Percentiles rank a stretch among this genome's conserved stretches.
Evolutionary conservation across 23 tunicate species (phyloP).

Genomic region (Oikopleura dioica): DNA sequence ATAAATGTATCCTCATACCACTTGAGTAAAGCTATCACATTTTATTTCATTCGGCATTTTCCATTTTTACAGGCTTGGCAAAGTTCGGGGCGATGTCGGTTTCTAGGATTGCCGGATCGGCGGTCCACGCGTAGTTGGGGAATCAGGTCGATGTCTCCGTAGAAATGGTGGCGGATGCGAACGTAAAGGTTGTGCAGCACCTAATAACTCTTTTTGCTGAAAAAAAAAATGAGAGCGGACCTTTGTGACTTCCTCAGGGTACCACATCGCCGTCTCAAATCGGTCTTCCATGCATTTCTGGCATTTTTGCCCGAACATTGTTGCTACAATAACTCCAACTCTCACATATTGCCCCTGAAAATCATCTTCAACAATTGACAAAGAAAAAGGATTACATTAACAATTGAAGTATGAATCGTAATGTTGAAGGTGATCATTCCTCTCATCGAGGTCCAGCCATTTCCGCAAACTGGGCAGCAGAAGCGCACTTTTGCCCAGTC

Average conservation of each 20-base stretch:
- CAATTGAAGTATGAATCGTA: constrained; percentile 19
- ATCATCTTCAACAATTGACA: no score
- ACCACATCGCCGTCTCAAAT: constrained; percentile 99
- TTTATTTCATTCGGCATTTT: constrained; percentile 33
- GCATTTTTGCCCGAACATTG: constrained; percentile 90
- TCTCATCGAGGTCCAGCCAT: constrained; percentile 99
- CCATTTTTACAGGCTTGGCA: constrained; percentile 98
- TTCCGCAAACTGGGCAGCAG: constrained; percentile 36
- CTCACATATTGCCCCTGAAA: not conserved
- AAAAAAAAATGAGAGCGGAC: no score
- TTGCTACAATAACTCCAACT: constrained; percentile 7
- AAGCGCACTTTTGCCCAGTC: constrained; percentile 11
- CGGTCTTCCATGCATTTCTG: constrained; percentile 75
- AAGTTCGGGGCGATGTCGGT: constrained; percentile 70
- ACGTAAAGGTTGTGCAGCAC: constrained; percentile 87
- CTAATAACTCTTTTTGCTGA: no score
- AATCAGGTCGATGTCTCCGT: constrained; percentile 30
- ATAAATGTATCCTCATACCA: no score
- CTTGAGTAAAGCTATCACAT: no score
- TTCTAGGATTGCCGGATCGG: constrained; percentile 78
- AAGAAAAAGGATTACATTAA: no score
- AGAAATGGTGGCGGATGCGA: constrained; percentile 73
- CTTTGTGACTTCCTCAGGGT: constrained; percentile 96
- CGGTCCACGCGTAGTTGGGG: constrained; percentile 65
- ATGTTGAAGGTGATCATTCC: constrained; percentile 86